These are phyloP conservation scores for Aphelocoma californica DNA, from an alignment of 2,797 vertebrate genomes.

Conservation along the genomic window DNA sequence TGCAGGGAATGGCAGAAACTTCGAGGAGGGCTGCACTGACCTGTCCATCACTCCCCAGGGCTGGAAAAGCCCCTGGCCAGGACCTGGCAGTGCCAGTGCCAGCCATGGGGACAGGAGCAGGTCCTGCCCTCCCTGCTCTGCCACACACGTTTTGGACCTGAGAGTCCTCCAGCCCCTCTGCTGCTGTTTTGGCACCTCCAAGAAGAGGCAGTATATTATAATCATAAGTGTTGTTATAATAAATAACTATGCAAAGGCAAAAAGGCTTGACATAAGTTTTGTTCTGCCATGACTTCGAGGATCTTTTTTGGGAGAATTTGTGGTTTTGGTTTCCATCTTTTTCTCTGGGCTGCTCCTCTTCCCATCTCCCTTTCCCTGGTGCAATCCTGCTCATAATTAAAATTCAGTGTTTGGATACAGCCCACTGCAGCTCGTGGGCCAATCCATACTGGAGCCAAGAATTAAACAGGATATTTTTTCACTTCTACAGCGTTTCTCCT, in stretches of 20 bases:
- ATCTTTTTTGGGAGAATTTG: neutral
- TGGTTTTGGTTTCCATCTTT: neutral
- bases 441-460: neutral
- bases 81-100: neutral
- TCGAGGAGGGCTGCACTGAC: neutral
- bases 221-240: neutral
- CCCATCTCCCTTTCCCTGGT: neutral
- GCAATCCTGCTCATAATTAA: neutral
- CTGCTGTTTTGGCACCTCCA: neutral
- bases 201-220: neutral
- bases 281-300: neutral
- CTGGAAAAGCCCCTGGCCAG: neutral
- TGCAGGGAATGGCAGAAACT: accelerated
- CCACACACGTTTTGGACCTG: neutral
- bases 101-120: neutral
- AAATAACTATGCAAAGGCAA: neutral
- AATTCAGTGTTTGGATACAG: neutral
- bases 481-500: neutral
- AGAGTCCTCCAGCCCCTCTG: neutral
- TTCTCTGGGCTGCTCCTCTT: neutral
- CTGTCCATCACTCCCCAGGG: neutral
- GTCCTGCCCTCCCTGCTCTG: neutral
- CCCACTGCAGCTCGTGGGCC: neutral
- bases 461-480: neutral
- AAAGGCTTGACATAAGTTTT: neutral